These are phyloP conservation scores for Omphaloscelis lunosa DNA, from an alignment of 2,888 invertebrate species.

Conservation along the genomic window DNA sequence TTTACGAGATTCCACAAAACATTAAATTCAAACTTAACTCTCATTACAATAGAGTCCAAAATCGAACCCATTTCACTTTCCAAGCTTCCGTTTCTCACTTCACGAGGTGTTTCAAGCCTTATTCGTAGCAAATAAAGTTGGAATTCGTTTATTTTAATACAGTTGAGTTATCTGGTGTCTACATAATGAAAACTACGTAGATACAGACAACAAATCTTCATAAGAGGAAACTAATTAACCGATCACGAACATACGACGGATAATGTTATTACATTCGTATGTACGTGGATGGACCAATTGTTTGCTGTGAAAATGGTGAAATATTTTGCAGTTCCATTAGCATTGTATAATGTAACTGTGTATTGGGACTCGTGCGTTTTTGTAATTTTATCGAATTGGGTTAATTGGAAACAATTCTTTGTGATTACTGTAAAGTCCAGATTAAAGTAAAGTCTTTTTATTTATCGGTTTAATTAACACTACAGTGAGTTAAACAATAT, in stretches of 20 bases:
- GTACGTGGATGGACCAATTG: slow-evolving; percentile 57
- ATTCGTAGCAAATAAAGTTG: slow-evolving; percentile 21
- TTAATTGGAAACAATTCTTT: slow-evolving; percentile 38
- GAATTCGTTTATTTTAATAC: slow-evolving; percentile 20
- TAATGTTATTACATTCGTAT: slow-evolving; percentile 77
- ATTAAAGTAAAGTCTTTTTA: neutral
- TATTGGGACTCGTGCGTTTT: slow-evolving; percentile 29
- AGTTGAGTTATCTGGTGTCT: slow-evolving; percentile 37
- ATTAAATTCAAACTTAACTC: slow-evolving; percentile 24
- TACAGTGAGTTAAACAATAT: neutral
- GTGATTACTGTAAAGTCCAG: slow-evolving; percentile 20
- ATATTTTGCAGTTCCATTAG: slow-evolving; percentile 51
- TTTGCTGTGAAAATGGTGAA: slow-evolving; percentile 42
- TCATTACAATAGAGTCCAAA: slow-evolving; percentile 12
- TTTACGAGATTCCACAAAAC: slow-evolving; percentile 41
- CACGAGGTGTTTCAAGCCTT: slow-evolving; percentile 21
- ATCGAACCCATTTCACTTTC: neutral
- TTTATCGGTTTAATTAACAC: neutral
- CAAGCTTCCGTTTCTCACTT: neutral
- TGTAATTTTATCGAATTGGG: slow-evolving; percentile 13
- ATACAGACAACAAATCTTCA: slow-evolving; percentile 76
- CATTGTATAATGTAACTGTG: slow-evolving; percentile 22
- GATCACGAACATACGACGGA: slow-evolving; percentile 78
- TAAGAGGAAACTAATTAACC: slow-evolving; percentile 82
- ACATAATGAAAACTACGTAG: slow-evolving; percentile 57